phyloP scores from a whole-genome alignment of 2,113 vertebrate species.

The Tursiops truncatus region DNA sequence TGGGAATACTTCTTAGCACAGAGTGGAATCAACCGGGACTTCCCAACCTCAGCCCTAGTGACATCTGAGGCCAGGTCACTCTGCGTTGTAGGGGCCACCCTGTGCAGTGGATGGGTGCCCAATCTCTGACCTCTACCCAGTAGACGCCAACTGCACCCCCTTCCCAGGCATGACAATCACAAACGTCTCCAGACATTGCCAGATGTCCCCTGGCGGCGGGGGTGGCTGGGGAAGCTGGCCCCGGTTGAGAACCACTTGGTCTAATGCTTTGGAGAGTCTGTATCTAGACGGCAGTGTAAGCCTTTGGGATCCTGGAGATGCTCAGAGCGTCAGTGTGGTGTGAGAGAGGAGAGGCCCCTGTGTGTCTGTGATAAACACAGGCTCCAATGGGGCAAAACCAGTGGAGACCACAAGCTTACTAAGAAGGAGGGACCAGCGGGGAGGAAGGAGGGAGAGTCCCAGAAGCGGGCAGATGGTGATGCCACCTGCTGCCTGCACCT shows the following conservation, averaged over 20 bases:
- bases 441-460: no score
- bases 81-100: not conserved
- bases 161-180: not conserved
- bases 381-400: not conserved
- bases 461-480: no score
- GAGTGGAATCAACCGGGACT: not conserved
- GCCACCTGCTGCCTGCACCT: not conserved
- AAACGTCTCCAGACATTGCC: not conserved
- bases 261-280: not conserved
- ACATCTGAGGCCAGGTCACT: not conserved
- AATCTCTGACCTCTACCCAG: not conserved
- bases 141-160: not conserved
- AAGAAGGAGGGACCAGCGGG: not conserved
- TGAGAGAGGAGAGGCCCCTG: not conserved
- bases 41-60: not conserved
- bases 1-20: not conserved
- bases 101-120: not conserved
- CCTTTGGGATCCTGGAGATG: not conserved
- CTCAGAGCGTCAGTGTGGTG: not conserved
- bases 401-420: not conserved
- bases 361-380: not conserved
- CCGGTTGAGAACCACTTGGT: not conserved
- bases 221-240: not conserved
- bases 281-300: not conserved
- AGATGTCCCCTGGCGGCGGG: not conserved